A percentile compares a stretch with the other conserved stretches of the same genome.
These are phyloP conservation scores for Tenodera sinensis DNA, from an alignment of 2,888 invertebrate species.

Conservation along the genomic window DNA sequence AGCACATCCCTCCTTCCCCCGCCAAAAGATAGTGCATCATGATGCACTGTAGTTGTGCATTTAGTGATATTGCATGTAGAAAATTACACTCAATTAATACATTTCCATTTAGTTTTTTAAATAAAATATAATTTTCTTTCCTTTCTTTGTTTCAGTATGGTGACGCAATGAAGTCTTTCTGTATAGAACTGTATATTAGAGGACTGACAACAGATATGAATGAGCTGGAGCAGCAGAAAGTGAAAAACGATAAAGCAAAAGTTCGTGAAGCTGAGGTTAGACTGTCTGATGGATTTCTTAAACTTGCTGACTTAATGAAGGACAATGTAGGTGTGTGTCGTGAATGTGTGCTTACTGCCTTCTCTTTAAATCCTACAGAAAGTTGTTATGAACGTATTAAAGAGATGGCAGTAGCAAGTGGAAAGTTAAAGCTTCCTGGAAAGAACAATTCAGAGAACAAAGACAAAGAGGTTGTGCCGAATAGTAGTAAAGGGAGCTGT, in stretches of 20 bases:
- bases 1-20: too few species aligned
- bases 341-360: slow-evolving; percentile 72
- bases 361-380: slow-evolving; percentile 67
- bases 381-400: slow-evolving; percentile 57
- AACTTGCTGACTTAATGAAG: slow-evolving; percentile 58
- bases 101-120: too few species aligned
- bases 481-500: neutral
- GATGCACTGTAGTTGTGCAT: too few species aligned
- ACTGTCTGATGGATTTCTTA: slow-evolving; percentile 59
- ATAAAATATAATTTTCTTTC: neutral
- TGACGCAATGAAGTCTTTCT: slow-evolving; percentile 57
- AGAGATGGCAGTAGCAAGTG: slow-evolving; percentile 50
- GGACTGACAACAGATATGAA: slow-evolving; percentile 75
- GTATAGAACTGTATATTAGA: slow-evolving; percentile 69
- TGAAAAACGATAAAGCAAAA: slow-evolving; percentile 51
- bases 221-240: slow-evolving; percentile 63
- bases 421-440: slow-evolving; percentile 38
- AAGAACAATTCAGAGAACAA: neutral
- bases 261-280: slow-evolving; percentile 52
- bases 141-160: slow-evolving; percentile 49
- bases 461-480: neutral
- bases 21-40: too few species aligned
- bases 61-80: too few species aligned
- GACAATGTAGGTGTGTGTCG: slow-evolving; percentile 59
- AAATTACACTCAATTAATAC: too few species aligned